phyloP scores from a whole-genome alignment of 2,113 vertebrate species.

The Sinocyclocheilus rhinocerous region DNA sequence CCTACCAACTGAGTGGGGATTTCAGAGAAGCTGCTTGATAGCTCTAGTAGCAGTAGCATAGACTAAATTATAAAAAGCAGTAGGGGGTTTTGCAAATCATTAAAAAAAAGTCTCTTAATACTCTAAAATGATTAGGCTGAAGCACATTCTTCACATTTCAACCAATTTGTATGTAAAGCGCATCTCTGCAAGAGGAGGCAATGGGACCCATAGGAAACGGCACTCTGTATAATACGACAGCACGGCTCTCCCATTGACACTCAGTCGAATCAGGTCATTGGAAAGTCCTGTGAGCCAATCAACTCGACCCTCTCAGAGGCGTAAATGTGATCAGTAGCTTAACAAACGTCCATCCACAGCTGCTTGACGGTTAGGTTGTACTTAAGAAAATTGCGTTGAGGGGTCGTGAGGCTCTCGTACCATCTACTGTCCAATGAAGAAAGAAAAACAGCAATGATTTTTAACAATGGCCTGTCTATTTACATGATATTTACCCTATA shows the following conservation, averaged over 20 bases:
- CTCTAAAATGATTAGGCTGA: conserved; percentile 24
- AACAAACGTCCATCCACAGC: conserved; percentile 67
- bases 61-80: conserved; percentile 35
- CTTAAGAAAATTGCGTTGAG: conserved; percentile 70
- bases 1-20: not conserved
- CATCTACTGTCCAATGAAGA: conserved; percentile 60
- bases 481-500: conserved; percentile 57
- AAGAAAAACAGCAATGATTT: conserved; percentile 39
- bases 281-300: conserved; percentile 66
- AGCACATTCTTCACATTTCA: conserved; percentile 27
- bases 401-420: conserved; percentile 64
- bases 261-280: conserved; percentile 61
- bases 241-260: conserved; percentile 64
- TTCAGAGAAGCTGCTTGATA: conserved; percentile 1
- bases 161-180: conserved; percentile 73
- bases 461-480: conserved; percentile 50
- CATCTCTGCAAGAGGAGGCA: conserved; percentile 64
- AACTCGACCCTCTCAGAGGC: conserved; percentile 62
- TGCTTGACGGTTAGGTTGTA: conserved; percentile 65
- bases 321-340: conserved; percentile 61
- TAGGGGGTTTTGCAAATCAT: conserved; percentile 37
- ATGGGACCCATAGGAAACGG: conserved; percentile 65
- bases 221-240: conserved; percentile 67
- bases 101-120: not conserved
- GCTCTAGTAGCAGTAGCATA: not conserved